Evolutionary conservation across 2,113 vertebrate species (phyloP).

Genomic region (Helogale parvula): DNA sequence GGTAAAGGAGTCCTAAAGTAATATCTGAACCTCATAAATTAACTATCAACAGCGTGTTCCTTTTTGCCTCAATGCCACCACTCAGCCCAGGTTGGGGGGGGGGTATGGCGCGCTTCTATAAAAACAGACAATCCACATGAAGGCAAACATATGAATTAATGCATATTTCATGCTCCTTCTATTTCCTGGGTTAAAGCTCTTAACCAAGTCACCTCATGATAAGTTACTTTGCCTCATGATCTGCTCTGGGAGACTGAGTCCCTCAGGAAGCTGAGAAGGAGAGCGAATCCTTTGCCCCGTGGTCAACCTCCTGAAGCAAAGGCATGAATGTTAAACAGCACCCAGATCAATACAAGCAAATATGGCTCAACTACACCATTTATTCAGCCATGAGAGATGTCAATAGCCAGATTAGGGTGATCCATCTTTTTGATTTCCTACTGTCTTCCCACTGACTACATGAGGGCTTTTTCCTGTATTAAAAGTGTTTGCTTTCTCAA

Average conservation of each 20-base stretch:
- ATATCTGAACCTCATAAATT: constrained; percentile 40
- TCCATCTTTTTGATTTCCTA: constrained; percentile 97
- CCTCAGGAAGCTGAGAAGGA: constrained; percentile 85
- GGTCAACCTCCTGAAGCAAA: constrained; percentile 91
- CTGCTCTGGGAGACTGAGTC: constrained; percentile 84
- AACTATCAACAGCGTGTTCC: background rate
- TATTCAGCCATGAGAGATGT: constrained; percentile 98
- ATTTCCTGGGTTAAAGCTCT: constrained; percentile 79
- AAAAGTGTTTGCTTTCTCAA: constrained; percentile 94
- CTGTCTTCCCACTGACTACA: constrained; percentile 91
- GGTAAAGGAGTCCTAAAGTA: background rate
- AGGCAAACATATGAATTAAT: background rate
- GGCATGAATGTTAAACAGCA: constrained; percentile 96
- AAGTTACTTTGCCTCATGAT: constrained; percentile 85
- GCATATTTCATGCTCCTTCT: constrained; percentile 69
- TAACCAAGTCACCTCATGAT: constrained; percentile 82
- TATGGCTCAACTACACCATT: constrained; percentile 98
- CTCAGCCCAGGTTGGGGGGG: background rate
- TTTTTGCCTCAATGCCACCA: background rate
- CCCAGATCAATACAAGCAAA: constrained; percentile 95
- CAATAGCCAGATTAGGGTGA: constrained; percentile 98
- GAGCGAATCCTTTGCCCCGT: constrained; percentile 90
- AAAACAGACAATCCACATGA: background rate
- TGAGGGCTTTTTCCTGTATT: constrained; percentile 92
- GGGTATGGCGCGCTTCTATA: background rate